These are phyloP conservation scores for Tympanuchus pallidicinctus DNA, from an alignment of 2,113 vertebrate genomes.

Conservation along the genomic window DNA sequence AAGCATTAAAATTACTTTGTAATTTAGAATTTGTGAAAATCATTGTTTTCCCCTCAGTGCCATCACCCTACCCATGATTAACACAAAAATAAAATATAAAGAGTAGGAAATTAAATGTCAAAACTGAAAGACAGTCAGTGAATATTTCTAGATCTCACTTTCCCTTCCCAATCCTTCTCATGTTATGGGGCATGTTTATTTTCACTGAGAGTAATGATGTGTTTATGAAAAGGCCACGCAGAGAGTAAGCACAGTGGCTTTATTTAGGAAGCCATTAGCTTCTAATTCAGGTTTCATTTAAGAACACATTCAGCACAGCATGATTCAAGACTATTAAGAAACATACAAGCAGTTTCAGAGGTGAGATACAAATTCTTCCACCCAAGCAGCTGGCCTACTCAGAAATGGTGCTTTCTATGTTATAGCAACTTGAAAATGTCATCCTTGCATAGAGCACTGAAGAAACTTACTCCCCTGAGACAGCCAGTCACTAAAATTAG, in stretches of 20 bases:
- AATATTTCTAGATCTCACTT: background rate
- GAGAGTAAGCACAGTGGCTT: background rate
- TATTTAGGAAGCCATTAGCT: background rate
- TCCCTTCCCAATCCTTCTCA: background rate
- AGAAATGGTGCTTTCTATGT: background rate
- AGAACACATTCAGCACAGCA: background rate
- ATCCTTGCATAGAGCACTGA: background rate
- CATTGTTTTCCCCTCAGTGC: background rate
- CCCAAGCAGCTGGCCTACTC: background rate
- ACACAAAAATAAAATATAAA: background rate
- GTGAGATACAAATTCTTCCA: background rate
- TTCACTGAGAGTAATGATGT: background rate
- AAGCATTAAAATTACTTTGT: background rate
- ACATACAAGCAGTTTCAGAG: background rate
- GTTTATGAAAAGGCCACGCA: background rate
- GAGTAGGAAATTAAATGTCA: background rate
- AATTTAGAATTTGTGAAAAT: background rate
- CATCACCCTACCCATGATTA: background rate
- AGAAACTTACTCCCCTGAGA: background rate
- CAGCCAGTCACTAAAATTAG: background rate
- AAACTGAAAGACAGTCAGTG: background rate
- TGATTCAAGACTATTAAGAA: background rate
- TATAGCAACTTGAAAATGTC: background rate
- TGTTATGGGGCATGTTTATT: background rate
- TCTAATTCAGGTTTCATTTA: background rate